Percentiles rank a stretch among this genome's conserved stretches.
Conservation (phyloP, 2,888 invertebrate species). For the Heteromurus nitidus region DNA sequence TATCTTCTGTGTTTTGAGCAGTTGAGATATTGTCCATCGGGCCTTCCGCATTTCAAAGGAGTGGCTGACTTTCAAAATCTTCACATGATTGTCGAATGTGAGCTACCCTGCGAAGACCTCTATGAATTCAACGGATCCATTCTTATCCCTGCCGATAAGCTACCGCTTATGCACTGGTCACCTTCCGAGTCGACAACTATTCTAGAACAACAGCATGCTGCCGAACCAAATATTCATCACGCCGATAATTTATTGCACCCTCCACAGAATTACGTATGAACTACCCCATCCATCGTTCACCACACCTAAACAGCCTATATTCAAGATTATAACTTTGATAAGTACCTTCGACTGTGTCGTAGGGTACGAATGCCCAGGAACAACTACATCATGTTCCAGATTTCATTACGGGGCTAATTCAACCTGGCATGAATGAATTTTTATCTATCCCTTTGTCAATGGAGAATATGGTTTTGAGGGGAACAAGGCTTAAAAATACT, state of each 20-base stretch:
- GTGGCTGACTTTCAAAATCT: constrained; percentile 70
- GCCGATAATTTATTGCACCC: no score
- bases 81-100: constrained; percentile 82
- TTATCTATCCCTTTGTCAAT: constrained; percentile 78
- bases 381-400: neutral
- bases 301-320: no score
- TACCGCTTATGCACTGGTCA: constrained; percentile 38
- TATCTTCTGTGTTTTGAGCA: neutral
- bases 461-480: constrained; percentile 86
- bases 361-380: no score
- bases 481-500: constrained; percentile 87
- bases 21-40: constrained; percentile 72
- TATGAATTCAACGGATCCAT: constrained; percentile 84
- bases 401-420: constrained; percentile 18
- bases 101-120: constrained; percentile 84
- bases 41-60: constrained; percentile 66
- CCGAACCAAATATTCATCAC: no score
- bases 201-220: no score
- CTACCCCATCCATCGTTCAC: no score
- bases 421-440: constrained; percentile 62
- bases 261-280: no score
- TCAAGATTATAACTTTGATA: no score
- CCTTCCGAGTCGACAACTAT: neutral
- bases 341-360: no score
- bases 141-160: constrained; percentile 66